Conservation (phyloP, 2,113 vertebrate species). For the Channa argus region DNA sequence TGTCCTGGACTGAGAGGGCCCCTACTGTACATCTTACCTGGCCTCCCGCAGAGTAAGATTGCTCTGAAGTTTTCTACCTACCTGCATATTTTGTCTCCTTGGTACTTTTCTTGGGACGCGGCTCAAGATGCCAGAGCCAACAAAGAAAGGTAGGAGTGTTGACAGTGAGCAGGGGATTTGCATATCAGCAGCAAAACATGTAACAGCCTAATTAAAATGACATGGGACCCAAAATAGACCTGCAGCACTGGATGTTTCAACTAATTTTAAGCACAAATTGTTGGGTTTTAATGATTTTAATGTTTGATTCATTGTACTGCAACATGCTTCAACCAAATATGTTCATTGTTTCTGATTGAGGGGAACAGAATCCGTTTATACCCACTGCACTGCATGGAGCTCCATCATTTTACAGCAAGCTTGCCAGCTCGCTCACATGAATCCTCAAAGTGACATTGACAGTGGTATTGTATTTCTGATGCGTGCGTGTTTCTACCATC, state of each 20-base stretch:
- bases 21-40: constrained; percentile 17
- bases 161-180: constrained; percentile 1
- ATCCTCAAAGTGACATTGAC: constrained; percentile 77
- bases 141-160: constrained; percentile 83
- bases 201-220: neutral
- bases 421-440: constrained; percentile 53
- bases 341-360: neutral
- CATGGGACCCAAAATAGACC: neutral
- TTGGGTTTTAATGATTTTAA: neutral
- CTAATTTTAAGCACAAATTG: neutral
- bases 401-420: constrained; percentile 48
- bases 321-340: neutral
- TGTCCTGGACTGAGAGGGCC: constrained; percentile 64
- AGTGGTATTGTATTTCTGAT: constrained; percentile 73
- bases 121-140: constrained; percentile 87
- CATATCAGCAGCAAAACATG: constrained; percentile 19
- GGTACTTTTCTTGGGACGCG: constrained; percentile 62
- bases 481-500: constrained; percentile 47
- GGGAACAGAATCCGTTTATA: constrained; percentile 8
- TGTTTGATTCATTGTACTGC: neutral
- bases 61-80: constrained; percentile 50
- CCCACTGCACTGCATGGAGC: constrained; percentile 6
- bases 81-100: constrained; percentile 55
- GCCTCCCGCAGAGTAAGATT: constrained; percentile 23
- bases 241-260: constrained; percentile 1